Evolutionary conservation across 2,797 vertebrate species (phyloP), one percentile per base, ranked within the genome.

Genomic region (Hydrocynus forskahlii): DNA sequence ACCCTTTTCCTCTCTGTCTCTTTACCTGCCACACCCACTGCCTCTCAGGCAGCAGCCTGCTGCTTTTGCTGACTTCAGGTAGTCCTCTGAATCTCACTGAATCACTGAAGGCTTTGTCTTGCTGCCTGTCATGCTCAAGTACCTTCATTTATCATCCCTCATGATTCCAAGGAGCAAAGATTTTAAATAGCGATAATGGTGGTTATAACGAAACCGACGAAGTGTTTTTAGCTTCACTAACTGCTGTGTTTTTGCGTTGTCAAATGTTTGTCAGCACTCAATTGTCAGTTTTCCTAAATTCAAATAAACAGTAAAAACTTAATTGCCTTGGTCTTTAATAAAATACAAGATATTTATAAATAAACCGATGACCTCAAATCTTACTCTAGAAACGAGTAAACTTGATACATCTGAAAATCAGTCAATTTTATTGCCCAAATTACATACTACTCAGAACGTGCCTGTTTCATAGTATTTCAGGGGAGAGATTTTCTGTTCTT

Each of bases 101-200:
- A 83, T 85, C 52, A 90, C 92, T 89, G 88, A 81, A 55, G 35
- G 71, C 89, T 91, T 93, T 93, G 89, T 92, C 67, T n/a, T 14
- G 7, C 7, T 2, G 75, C 64, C 83, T 23, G 82, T 84, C 63
- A 76, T 82, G 72, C 7, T 84, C 48, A 76, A 84, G 79, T 5
- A 8, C 38, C 83, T 78, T 88, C 87, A 19, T 90, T 91, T 76
- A 81, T 92, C 90, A 86, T 82, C 78, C 86, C 77, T 73, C 88
- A 79, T 29, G 29, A 29, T 29, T 29, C 29, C 29, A 29, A 29
- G 3, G 29, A 29, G 29, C 29, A 1, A 29, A 29, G 3, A 29
- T 1, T 29, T 29, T 29, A 29, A 29, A 29, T 29, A 45, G 6
- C 43, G 10, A 45, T 10, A 45, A 45, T 45, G 29, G 3, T 29